Percentiles rank a stretch among this genome's conserved stretches.
Evolutionary conservation across 2,797 vertebrate genomes (phyloP).

Genomic region (Balearica regulorum): DNA sequence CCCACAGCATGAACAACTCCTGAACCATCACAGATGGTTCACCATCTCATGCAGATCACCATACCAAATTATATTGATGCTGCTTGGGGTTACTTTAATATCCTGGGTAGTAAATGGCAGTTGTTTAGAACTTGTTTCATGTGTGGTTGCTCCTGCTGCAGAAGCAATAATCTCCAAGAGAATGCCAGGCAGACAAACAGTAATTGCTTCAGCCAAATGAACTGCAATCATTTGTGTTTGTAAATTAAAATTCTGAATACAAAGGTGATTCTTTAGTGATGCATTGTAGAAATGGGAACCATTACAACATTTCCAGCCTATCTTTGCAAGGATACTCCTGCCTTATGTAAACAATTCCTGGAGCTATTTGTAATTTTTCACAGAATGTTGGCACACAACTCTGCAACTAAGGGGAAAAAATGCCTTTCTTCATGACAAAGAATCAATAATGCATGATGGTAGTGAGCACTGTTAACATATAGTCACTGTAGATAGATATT

Average conservation of each 20-base stretch:
- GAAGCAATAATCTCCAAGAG: not conserved
- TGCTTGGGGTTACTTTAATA: not conserved
- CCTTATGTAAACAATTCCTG: slow-evolving; percentile 2
- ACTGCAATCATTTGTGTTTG: not conserved
- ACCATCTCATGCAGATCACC: not conserved
- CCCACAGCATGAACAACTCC: not conserved
- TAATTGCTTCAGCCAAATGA: not conserved
- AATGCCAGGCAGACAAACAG: not conserved
- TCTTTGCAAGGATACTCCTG: not conserved
- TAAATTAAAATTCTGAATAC: not conserved
- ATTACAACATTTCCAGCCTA: not conserved
- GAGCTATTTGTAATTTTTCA: not conserved
- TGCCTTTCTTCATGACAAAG: not conserved
- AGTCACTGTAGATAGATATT: not conserved
- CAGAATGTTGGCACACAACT: not conserved
- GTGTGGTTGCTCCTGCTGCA: not conserved
- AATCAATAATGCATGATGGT: not conserved
- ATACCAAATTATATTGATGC: not conserved
- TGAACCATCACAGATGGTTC: not conserved
- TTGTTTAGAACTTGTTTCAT: not conserved
- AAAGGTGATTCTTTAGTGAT: not conserved
- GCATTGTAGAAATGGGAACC: not conserved
- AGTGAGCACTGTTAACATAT: not conserved
- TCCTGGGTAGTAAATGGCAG: not conserved
- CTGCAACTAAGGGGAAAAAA: not conserved